phyloP scores from a whole-genome alignment of 2,797 vertebrate species.

The Falco rusticolus region DNA sequence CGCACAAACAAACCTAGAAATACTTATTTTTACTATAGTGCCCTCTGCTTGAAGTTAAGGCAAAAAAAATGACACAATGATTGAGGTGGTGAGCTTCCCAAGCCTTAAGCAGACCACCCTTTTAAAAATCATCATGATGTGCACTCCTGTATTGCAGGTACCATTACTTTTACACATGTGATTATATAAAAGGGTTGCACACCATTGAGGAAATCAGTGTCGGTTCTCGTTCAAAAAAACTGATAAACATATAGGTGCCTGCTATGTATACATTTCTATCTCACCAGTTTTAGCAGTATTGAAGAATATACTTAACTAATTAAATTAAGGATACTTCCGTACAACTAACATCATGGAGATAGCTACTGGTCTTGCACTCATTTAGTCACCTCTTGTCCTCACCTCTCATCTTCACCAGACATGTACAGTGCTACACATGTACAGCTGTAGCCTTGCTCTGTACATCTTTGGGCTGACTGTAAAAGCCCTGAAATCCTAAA shows the following conservation, averaged over 20 bases:
- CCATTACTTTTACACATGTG: neutral
- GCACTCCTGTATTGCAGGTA: neutral
- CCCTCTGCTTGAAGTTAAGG: neutral
- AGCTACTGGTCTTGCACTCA: neutral
- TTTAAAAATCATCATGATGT: neutral
- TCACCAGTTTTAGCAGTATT: neutral
- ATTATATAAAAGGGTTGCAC: neutral
- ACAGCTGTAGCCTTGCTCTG: neutral
- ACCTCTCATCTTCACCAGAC: neutral
- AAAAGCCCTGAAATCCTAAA: neutral
- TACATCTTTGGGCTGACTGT: neutral
- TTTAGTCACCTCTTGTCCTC: neutral
- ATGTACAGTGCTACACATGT: too few relatives aligned
- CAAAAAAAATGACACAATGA: conserved; percentile 1
- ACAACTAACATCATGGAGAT: neutral
- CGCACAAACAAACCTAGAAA: neutral
- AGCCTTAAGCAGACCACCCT: neutral
- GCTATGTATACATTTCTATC: neutral
- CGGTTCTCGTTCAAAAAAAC: neutral
- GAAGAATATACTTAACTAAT: neutral
- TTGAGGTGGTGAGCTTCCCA: neutral
- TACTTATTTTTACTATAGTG: neutral
- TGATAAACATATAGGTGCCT: neutral
- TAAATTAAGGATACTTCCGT: neutral
- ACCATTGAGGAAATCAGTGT: neutral